Evolutionary conservation across 2,888 invertebrate genomes (phyloP), one percentile per base, ranked within the genome.

Genomic region (Ptycholaimellus sp.): DNA sequence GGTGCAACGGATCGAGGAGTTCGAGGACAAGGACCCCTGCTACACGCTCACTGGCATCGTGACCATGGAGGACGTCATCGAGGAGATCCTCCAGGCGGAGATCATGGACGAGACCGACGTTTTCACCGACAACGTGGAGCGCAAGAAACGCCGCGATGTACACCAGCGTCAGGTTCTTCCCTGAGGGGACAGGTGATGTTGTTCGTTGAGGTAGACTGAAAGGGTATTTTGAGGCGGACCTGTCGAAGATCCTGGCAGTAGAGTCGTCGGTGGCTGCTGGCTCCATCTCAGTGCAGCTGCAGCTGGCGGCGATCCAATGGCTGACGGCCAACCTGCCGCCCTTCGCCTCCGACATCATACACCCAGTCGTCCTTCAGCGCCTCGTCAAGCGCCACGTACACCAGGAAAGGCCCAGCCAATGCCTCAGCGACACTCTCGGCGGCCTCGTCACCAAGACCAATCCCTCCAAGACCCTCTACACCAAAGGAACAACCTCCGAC

Each of bases 31-130:
- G 13, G 28, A 27, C n/a, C n/a, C 28, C 28, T 27, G 13, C 28
- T 27, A 13, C 28, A 27, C 82, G 63, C 78, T 80, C 2, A 70
- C 81, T 33, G 90, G 93, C 1, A 68, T 93, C 38, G 76, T 93
- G 13, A 93, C 90, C 0, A 62, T 93, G 30, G 93, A 93, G 59
- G 90, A 93, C 64, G 85, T 93, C 38, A 90, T 93, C 45, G 93
- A 93, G 56, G 90, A 90, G 61, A 71, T 93, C 52, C 83, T 93
- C 45, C 48, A 93, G 58, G 76, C 83, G 0, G 90, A 93, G 65
- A 93, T 93, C 49, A 74, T 83, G 46, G 90, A 93, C 58, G 90
- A 93, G 62, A 87, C 83, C 0, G 90, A 93, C 59, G 80, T 82
- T 2, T 40, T 54, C 17, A 38, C 44, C 23, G 52, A 53, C 35